Evolutionary conservation across 2,797 vertebrate species (phyloP).

Genomic region (Valencia hispanica): DNA sequence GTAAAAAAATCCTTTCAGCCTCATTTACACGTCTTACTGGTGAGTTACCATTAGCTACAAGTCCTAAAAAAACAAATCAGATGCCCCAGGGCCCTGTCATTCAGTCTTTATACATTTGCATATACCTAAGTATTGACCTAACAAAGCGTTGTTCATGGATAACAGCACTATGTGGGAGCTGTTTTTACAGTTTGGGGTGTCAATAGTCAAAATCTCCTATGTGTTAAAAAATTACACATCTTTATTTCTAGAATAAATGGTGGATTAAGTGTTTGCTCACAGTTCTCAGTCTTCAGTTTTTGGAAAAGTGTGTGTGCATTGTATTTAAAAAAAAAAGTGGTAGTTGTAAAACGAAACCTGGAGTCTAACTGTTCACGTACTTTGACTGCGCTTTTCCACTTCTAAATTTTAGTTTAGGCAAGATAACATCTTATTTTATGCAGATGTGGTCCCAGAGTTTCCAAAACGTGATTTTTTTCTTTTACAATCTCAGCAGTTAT

Average conservation of each 20-base stretch:
- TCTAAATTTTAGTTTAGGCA: not conserved
- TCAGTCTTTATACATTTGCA: slow-evolving; percentile 56
- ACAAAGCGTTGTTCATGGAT: not conserved
- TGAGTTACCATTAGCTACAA: slow-evolving; percentile 64
- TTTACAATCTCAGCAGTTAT: not conserved
- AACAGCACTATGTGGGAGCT: not conserved
- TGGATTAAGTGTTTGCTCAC: not conserved
- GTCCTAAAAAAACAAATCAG: slow-evolving; percentile 42
- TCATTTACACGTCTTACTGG: slow-evolving; percentile 65
- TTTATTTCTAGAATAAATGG: slow-evolving; percentile 4
- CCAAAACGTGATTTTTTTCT: not conserved
- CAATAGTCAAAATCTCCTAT: slow-evolving; percentile 12
- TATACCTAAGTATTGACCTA: slow-evolving; percentile 27
- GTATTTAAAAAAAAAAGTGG: not conserved
- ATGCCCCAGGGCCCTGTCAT: slow-evolving; percentile 34
- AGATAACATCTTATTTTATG: not conserved
- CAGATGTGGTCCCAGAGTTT: not conserved
- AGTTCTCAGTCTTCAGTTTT: not conserved
- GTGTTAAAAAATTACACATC: not conserved
- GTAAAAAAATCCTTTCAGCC: slow-evolving; percentile 58
- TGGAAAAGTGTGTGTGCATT: not conserved
- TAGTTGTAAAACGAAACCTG: not conserved
- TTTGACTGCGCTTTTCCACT: not conserved
- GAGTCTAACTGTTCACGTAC: not conserved
- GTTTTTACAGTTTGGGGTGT: slow-evolving; percentile 21